phyloP scores from a whole-genome alignment of 2,797 vertebrate genomes.

The Microctenopoma steveboyesi region DNA sequence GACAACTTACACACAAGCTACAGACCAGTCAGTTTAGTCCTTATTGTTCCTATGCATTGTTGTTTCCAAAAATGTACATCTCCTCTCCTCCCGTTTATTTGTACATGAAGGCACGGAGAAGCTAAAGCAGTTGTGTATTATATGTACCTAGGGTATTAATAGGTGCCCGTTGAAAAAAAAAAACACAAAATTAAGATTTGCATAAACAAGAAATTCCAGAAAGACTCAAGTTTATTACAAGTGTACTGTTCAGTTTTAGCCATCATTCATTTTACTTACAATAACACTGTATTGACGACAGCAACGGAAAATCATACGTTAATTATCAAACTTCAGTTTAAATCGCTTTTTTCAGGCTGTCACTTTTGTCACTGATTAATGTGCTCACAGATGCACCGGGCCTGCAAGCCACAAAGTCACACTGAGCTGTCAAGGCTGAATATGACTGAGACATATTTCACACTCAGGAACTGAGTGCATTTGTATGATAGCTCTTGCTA shows the following conservation, averaged over 20 bases:
- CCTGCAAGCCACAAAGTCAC: slow-evolving; percentile 27
- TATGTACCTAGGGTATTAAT: no score
- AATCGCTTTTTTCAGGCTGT: not conserved
- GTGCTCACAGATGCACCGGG: slow-evolving; percentile 14
- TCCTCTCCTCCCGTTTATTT: not conserved
- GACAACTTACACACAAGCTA: not conserved
- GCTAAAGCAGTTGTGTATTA: not conserved
- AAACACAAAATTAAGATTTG: no score
- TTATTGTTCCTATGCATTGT: no score
- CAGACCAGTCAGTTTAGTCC: not conserved
- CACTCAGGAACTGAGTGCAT: slow-evolving; percentile 31
- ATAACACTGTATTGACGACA: no score
- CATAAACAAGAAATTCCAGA: no score
- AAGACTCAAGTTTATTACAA: no score
- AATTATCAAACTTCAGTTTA: not conserved
- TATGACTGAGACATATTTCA: slow-evolving; percentile 9
- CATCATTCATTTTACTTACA: no score
- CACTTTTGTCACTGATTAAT: slow-evolving; percentile 21
- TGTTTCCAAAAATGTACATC: no score
- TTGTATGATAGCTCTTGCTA: slow-evolving; percentile 33
- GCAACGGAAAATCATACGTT: not conserved
- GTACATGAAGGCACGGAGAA: not conserved
- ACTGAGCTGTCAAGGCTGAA: slow-evolving; percentile 20
- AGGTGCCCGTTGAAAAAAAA: no score
- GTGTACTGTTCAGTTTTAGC: no score